Evolutionary conservation across 2,888 invertebrate genomes (phyloP).

Genomic region (Deladenus siricidicola): DNA sequence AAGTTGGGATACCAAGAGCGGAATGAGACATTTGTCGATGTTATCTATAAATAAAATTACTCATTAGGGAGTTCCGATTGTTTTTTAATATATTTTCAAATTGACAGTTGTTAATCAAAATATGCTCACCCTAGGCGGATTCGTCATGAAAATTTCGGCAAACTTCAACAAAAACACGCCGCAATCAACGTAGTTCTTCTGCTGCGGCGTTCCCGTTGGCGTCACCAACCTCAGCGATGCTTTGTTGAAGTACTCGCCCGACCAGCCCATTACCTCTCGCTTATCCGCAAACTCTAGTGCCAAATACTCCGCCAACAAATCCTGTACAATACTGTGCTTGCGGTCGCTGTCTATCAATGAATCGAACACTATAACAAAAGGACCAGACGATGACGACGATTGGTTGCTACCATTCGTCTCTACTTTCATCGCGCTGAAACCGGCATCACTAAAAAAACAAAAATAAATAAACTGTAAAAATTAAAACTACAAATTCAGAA

Average conservation of each 20-base stretch:
- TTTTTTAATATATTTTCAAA: neutral
- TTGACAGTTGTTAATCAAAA: neutral
- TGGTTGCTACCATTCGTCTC: too few relatives aligned
- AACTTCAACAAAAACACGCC: slow-evolving; percentile 90
- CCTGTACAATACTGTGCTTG: slow-evolving; percentile 20
- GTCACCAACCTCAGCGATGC: slow-evolving; percentile 26
- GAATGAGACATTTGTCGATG: slow-evolving; percentile 12
- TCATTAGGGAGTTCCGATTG: too few relatives aligned
- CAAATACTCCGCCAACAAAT: slow-evolving; percentile 50
- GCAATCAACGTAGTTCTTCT: slow-evolving; percentile 92
- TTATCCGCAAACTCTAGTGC: slow-evolving; percentile 59
- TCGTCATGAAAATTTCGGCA: slow-evolving; percentile 72
- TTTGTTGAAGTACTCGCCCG: slow-evolving; percentile 9
- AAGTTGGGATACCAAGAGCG: slow-evolving; percentile 19
- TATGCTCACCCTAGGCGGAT: slow-evolving; percentile 20
- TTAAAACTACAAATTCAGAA: too few relatives aligned
- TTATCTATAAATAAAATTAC: slow-evolving; percentile 15
- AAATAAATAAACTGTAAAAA: too few relatives aligned
- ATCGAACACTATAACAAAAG: slow-evolving; percentile 77
- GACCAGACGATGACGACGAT: too few relatives aligned
- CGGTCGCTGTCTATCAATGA: slow-evolving; percentile 61
- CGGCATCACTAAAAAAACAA: too few relatives aligned
- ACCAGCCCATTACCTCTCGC: slow-evolving; percentile 52
- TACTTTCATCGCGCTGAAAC: too few relatives aligned
- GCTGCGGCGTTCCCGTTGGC: slow-evolving; percentile 67